Base-by-base conservation (phyloP, 2,888 invertebrate species). In the Nemapogon koenigi region DNA sequence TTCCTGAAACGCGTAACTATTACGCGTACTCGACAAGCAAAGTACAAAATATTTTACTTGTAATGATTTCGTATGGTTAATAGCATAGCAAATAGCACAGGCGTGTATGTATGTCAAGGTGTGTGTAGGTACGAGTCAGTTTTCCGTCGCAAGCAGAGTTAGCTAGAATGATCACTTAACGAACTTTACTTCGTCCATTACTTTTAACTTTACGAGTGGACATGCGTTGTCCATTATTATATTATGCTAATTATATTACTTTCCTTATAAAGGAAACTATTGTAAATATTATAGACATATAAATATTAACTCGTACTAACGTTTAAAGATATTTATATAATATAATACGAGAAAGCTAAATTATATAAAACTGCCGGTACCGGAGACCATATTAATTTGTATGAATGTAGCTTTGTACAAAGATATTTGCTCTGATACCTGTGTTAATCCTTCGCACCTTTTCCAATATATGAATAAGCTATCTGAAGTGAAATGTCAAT, bases 31-130 rank as follows among this genome's bases (percentile, higher is more conserved):
- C 28, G 15, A 28, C 13, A 67, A 72, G 63, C 63, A 73, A 72
- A 79, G 79, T 79, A 80, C 79, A 80, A 80, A 76, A 75, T 76
- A 75, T 71, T 70, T 70, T 72, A 72, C 73, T 71, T 73, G 70
- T 73, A 67, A 68, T 73, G 75, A 71, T 72, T 67, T 66, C 67
- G 68, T 71, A 69, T 72, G 65, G 71, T 73, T 66, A 69, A 64
- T 72, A 66, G 60, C 61, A 51, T 65, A 65, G 68, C 33, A 32
- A 35, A 33, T 70, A 70, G 67, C 69, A 64, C 73, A 68, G 69
- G 28, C 6, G 31, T 16, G 16, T 31, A 31, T 16, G 31, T 16
- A 16, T 31, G 31, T 31, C 31, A n/a, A n/a, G n/a, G n/a, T n/a
- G n/a, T n/a, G n/a, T n/a, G n/a, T n/a, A n/a, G n/a, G n/a, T n/a